Evolutionary conservation across 2,797 vertebrate species (phyloP).

Genomic region (Euphonia xanthogaster): DNA sequence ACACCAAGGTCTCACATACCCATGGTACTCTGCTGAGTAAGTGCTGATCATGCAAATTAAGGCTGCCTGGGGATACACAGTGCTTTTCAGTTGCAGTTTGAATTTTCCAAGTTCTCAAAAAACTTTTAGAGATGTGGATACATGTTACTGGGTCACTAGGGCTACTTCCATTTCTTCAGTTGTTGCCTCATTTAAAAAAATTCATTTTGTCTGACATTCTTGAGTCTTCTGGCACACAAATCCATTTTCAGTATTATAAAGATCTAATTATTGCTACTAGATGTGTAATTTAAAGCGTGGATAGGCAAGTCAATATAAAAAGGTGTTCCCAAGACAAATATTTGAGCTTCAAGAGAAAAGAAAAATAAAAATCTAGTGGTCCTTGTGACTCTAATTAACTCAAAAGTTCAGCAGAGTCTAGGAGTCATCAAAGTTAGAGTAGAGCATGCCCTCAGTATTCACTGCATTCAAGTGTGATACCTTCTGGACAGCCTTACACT

Average conservation of each 20-base stretch:
- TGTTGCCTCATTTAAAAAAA: conserved; percentile 31
- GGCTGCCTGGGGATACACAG: conserved; percentile 49
- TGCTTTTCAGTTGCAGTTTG: conserved; percentile 48
- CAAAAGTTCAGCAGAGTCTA: background rate
- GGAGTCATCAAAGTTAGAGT: background rate
- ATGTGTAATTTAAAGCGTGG: background rate
- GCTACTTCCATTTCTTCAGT: conserved; percentile 20
- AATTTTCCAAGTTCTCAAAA: conserved; percentile 62
- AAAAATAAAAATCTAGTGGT: conserved; percentile 6
- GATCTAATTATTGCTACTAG: background rate
- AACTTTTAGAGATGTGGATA: conserved; percentile 33
- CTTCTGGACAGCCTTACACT: background rate
- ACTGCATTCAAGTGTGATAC: background rate
- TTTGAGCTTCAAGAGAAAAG: background rate
- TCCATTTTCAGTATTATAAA: background rate
- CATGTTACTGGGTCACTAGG: background rate
- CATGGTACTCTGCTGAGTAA: conserved; percentile 54
- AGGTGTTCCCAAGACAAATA: background rate
- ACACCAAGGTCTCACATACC: conserved; percentile 43
- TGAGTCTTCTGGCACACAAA: background rate
- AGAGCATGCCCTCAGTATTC: background rate
- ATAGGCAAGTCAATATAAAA: background rate
- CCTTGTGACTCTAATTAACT: background rate
- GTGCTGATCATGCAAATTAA: conserved; percentile 61
- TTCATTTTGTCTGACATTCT: background rate